Conservation (phyloP, 2,797 vertebrate species). For the Kryptolebias ocellatus region DNA sequence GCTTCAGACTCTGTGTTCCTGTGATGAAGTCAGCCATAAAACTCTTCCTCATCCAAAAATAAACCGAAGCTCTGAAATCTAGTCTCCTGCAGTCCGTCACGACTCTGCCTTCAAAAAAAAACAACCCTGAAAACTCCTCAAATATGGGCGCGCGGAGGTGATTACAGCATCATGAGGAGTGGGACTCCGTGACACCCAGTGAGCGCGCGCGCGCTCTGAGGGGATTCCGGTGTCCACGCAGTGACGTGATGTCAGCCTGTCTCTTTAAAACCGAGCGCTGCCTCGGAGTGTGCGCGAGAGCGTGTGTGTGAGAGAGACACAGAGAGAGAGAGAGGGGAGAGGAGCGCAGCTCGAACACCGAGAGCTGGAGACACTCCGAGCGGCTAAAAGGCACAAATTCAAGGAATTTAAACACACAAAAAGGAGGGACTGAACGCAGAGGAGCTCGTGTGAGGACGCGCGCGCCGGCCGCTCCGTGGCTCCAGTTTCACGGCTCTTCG, state of each 20-base stretch:
- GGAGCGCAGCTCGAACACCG: constrained; percentile 44
- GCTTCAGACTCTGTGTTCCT: constrained; percentile 7
- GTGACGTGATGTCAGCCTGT: constrained; percentile 61
- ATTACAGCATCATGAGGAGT: constrained; percentile 1
- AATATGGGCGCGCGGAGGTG: not conserved
- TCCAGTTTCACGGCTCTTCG: constrained; percentile 31
- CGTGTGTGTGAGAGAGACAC: not conserved
- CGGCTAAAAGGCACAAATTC: not conserved
- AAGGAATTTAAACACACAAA: not conserved
- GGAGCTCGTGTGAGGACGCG: not conserved
- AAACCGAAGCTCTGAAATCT: constrained; percentile 55
- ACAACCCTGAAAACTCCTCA: not conserved
- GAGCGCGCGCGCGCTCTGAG: constrained; percentile 76
- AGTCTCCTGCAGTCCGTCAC: constrained; percentile 51
- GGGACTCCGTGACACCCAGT: constrained; percentile 45
- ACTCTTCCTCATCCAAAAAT: constrained; percentile 61
- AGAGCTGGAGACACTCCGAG: constrained; percentile 4
- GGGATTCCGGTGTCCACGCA: constrained; percentile 80
- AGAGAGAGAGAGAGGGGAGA: constrained; percentile 13
- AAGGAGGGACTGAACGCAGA: constrained; percentile 15
- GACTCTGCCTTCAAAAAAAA: constrained; percentile 41
- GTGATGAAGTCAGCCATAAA: constrained; percentile 33
- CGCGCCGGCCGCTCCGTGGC: not conserved
- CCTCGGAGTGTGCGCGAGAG: constrained; percentile 9
- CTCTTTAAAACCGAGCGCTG: constrained; percentile 76